Evolutionary conservation across 2,888 invertebrate genomes (phyloP).

Genomic region (Epistrophella euchroma): DNA sequence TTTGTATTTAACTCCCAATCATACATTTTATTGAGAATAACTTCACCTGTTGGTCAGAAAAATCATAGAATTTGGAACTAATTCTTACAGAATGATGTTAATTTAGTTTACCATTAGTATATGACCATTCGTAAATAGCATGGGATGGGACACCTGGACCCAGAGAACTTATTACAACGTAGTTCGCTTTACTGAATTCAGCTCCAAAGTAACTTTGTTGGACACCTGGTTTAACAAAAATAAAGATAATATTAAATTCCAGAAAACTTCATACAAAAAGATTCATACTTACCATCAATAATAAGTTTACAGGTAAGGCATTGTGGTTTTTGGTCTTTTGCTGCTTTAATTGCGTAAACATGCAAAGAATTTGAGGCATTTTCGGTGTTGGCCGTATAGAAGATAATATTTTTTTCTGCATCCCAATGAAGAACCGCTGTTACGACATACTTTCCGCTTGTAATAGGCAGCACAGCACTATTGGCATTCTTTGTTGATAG

Average conservation of each 20-base stretch:
- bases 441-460: slow-evolving; percentile 88
- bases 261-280: background rate
- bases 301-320: slow-evolving; percentile 91
- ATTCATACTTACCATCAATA: slow-evolving; percentile 77
- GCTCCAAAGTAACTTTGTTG: slow-evolving; percentile 84
- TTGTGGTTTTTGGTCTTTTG: slow-evolving; percentile 83
- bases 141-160: slow-evolving; percentile 94
- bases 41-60: slow-evolving; percentile 78
- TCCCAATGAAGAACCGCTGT: slow-evolving; percentile 91
- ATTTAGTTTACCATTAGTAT: slow-evolving; percentile 79
- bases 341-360: slow-evolving; percentile 89
- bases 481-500: slow-evolving; percentile 83
- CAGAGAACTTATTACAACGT: slow-evolving; percentile 90
- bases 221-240: slow-evolving; percentile 73
- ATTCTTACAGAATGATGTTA: background rate
- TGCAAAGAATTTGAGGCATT: slow-evolving; percentile 91
- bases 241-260: background rate
- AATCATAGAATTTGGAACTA: background rate
- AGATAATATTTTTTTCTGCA: slow-evolving; percentile 87
- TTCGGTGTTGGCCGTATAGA: slow-evolving; percentile 92
- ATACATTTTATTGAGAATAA: slow-evolving; percentile 78
- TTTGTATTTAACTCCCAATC: slow-evolving; percentile 89
- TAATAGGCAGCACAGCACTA: slow-evolving; percentile 84
- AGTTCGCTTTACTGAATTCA: slow-evolving; percentile 88
- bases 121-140: slow-evolving; percentile 85